These are phyloP conservation scores for Drosophila borborema DNA, from an alignment of 2,888 invertebrate genomes.

Conservation along the genomic window DNA sequence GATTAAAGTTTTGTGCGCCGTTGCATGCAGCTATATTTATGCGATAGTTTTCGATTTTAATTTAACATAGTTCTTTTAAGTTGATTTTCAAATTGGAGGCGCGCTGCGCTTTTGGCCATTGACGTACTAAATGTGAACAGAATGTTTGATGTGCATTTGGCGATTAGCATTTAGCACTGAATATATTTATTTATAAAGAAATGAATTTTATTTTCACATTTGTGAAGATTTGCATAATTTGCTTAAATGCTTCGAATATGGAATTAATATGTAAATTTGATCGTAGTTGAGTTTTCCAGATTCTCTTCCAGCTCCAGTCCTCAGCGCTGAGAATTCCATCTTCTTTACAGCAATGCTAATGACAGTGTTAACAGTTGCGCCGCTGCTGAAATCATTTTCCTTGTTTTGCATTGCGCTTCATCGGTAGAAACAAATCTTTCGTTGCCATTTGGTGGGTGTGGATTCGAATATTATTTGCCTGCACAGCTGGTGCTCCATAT, in stretches of 20 bases:
- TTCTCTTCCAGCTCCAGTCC: background rate
- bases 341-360: background rate
- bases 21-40: background rate
- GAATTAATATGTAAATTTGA: background rate
- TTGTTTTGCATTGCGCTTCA: conserved; percentile 22
- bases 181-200: background rate
- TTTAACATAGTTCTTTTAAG: conserved; percentile 6
- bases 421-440: conserved; percentile 89
- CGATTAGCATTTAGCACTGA: background rate
- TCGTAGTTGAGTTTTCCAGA: background rate
- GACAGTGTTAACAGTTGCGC: background rate
- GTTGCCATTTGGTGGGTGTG: conserved; percentile 88
- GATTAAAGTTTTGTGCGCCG: conserved; percentile 7
- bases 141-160: too few species aligned
- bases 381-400: background rate
- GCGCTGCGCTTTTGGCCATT: too few species aligned
- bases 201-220: background rate
- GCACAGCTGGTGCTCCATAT: conserved; percentile 85
- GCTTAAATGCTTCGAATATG: background rate
- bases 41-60: conserved; percentile 18
- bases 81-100: background rate
- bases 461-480: conserved; percentile 87
- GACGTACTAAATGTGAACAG: background rate
- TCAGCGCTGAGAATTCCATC: background rate
- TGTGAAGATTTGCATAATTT: background rate